Evolutionary conservation across 2,113 vertebrate species (phyloP).

Genomic region (Hippopotamus amphibius): DNA sequence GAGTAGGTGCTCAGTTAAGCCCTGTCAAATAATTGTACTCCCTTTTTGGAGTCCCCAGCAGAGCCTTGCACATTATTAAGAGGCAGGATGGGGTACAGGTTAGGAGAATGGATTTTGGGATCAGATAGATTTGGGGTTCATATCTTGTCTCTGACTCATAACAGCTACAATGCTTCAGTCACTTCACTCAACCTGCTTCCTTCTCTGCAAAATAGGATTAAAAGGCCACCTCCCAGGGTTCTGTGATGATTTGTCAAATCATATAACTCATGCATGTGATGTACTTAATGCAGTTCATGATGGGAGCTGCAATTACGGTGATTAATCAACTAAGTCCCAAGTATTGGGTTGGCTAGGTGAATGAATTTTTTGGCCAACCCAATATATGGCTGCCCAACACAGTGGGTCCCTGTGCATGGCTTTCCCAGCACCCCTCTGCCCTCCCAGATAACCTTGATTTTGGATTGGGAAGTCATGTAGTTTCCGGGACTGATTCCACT

Average conservation of each 20-base stretch:
- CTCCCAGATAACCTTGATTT: neutral
- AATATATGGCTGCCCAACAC: neutral
- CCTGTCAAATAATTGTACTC: neutral
- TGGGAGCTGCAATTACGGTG: neutral
- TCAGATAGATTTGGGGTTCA: neutral
- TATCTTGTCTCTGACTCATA: neutral
- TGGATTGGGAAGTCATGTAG: neutral
- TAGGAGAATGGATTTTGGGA: neutral
- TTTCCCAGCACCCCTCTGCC: neutral
- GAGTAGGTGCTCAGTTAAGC: neutral
- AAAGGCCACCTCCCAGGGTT: neutral
- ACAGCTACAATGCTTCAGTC: neutral
- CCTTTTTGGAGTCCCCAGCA: neutral
- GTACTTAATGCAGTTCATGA: neutral
- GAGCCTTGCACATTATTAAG: neutral
- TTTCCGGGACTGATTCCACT: neutral
- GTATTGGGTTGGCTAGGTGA: neutral
- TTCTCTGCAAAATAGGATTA: neutral
- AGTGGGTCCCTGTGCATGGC: neutral
- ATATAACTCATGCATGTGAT: neutral
- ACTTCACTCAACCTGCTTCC: neutral
- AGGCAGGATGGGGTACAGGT: neutral
- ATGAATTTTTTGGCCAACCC: no score
- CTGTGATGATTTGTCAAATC: neutral
- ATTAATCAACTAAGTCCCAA: neutral